Evolutionary conservation across 2,113 vertebrate genomes (phyloP).

Genomic region (Baryphthengus martii): DNA sequence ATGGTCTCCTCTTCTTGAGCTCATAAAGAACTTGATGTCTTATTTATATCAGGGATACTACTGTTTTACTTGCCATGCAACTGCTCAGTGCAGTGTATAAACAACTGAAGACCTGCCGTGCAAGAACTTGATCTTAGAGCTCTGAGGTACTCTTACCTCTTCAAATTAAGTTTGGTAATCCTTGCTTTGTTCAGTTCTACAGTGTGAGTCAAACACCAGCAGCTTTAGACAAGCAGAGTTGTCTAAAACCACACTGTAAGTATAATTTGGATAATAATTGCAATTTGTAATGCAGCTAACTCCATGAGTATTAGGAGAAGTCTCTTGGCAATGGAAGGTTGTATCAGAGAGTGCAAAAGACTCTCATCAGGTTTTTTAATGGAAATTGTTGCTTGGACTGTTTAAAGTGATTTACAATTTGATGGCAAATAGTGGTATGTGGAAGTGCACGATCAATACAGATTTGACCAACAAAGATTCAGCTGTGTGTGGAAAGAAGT

Average conservation of each 20-base stretch:
- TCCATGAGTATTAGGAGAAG: background rate
- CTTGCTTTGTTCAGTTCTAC: background rate
- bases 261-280: slow-evolving; percentile 31
- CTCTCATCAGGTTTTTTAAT: background rate
- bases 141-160: background rate
- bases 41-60: background rate
- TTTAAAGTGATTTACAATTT: background rate
- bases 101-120: background rate
- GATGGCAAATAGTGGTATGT: background rate
- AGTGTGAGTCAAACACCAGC: background rate
- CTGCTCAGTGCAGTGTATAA: background rate
- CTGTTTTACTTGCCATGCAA: background rate
- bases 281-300: slow-evolving; percentile 10
- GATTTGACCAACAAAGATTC: background rate
- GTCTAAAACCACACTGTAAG: background rate
- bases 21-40: background rate
- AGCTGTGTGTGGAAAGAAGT: background rate
- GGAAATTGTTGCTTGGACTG: background rate
- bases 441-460: background rate
- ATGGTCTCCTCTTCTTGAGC: background rate
- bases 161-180: slow-evolving; percentile 11
- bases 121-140: background rate
- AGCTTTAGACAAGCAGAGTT: background rate
- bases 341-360: background rate
- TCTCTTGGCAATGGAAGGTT: background rate